Evolutionary conservation across 2,888 invertebrate genomes (phyloP), one percentile per base, ranked within the genome.

Genomic region (Diachrysia chrysitis): DNA sequence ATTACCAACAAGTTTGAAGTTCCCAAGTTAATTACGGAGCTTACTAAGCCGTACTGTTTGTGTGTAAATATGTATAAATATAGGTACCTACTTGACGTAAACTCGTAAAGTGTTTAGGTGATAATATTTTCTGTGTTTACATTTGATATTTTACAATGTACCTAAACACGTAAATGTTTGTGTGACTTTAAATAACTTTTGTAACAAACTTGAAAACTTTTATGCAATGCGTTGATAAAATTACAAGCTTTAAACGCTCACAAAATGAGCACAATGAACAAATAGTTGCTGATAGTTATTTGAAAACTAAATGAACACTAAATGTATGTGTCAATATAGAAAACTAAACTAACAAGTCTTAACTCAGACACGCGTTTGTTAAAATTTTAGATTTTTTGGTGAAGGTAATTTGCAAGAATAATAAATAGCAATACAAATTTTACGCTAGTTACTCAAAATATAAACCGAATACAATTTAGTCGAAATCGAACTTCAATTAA

Each of bases 11-110:
- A 78, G 67, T 78, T 76, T 58, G 29, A 68, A 75, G 63, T 69
- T 75, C 21, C 48, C 21, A 70, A 76, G 69, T 78, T 68, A 72
- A 78, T 78, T 78, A 78, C 21, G 23, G 53, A 23, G 66, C 70
- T 69, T 58, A 69, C 64, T 19, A 58, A 60, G 63, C 58, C 68
- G 21, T 58, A 66, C 69, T 54, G 69, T 66, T 74, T 67, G 55
- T 60, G 55, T 60, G 32, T 60, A 19, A 53, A 70, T 63, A 59
- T 70, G 63, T 63, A 66, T 57, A 67, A 67, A 62, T 62, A 67
- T 51, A 51, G 12, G 12, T n/a, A n/a, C n/a, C n/a, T 48, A 48
- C 37, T 37, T 42, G 42, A 14, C 0, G 42, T 42, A n/a, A 42
- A 42, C 42, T 42, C 6, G 42, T 42, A 42, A 42, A 42, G 42